Evolutionary conservation across 2,797 vertebrate species (phyloP).

Genomic region (Oreortyx pictus): DNA sequence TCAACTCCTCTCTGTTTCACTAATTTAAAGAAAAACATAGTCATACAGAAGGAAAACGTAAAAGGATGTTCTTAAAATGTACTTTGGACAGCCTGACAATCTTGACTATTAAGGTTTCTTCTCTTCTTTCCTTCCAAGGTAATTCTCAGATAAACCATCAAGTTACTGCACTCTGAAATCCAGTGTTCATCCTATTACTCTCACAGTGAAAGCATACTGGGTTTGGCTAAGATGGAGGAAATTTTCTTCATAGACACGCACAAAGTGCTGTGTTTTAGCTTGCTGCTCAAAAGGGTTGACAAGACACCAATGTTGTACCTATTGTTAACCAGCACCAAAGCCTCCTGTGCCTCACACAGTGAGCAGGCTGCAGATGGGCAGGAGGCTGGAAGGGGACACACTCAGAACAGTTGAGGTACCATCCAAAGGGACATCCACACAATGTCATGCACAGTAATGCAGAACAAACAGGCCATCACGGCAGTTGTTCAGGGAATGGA

Average conservation of each 20-base stretch:
- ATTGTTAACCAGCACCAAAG: neutral
- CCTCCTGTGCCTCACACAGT: neutral
- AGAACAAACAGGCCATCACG: neutral
- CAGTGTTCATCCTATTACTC: neutral
- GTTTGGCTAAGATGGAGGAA: neutral
- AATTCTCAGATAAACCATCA: neutral
- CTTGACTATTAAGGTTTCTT: neutral
- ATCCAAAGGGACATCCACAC: neutral
- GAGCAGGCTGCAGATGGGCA: neutral
- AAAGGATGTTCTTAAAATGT: neutral
- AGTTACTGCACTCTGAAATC: neutral
- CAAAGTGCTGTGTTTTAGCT: neutral
- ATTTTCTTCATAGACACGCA: neutral
- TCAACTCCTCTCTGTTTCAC: neutral
- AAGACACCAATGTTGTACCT: neutral
- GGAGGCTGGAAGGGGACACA: neutral
- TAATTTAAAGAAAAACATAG: neutral
- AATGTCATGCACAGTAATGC: neutral
- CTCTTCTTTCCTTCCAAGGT: neutral
- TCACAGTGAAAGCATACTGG: neutral
- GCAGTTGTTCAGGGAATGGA: neutral
- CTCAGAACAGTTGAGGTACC: neutral
- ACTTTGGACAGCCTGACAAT: neutral
- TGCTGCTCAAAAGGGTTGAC: neutral
- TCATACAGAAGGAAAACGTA: neutral